A percentile compares a stretch with the other conserved stretches of the same genome.
Evolutionary conservation across 2,113 vertebrate genomes (phyloP).

Genomic region (Uropsilus gracilis): DNA sequence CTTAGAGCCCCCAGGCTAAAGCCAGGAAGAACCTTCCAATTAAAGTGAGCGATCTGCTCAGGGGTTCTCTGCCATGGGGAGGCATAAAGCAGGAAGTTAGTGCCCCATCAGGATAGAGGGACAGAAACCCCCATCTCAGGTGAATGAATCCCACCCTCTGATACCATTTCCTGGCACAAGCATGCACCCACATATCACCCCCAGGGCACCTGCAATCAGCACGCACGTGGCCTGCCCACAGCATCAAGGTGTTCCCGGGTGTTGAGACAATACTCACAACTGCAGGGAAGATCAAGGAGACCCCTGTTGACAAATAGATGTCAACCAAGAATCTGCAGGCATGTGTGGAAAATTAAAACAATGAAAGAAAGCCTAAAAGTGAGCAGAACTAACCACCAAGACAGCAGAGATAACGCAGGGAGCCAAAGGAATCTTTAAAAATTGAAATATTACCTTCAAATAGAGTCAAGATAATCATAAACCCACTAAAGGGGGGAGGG

Average conservation of each 20-base stretch:
- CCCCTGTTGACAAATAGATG: not conserved
- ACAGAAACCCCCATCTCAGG: not conserved
- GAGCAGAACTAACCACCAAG: not conserved
- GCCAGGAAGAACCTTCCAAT: not conserved
- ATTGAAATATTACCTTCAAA: not conserved
- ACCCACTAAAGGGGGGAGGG: not conserved
- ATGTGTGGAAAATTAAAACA: not conserved
- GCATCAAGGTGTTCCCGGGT: not conserved
- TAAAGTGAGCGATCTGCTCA: not conserved
- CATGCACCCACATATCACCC: not conserved
- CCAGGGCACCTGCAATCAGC: not conserved
- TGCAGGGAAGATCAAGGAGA: not conserved
- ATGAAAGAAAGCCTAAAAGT: not conserved
- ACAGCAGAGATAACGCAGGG: not conserved
- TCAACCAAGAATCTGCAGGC: not conserved
- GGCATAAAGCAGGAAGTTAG: not conserved
- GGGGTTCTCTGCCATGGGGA: not conserved
- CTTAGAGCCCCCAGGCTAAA: not conserved
- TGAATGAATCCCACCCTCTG: not conserved
- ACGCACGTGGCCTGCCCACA: not conserved
- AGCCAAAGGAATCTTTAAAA: not conserved
- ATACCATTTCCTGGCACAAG: not conserved
- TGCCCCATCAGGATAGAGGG: rapidly evolving
- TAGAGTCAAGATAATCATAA: not conserved
- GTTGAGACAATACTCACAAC: not conserved